These are phyloP conservation scores for Atopsyche davidsoni DNA, from an alignment of 1,140 invertebrate genomes.

Conservation along the genomic window DNA sequence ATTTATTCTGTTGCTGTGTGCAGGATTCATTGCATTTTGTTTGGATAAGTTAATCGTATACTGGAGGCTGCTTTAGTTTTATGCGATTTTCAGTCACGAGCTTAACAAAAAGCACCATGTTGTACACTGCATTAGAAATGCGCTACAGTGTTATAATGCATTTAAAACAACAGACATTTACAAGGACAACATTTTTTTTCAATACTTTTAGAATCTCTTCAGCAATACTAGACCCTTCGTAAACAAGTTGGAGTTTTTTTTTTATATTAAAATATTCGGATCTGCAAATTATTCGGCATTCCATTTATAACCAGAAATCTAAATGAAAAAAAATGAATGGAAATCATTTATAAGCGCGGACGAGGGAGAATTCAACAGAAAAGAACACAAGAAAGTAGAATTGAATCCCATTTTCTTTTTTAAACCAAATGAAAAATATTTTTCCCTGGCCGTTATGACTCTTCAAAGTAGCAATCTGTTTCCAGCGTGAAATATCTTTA, in stretches of 20 bases:
- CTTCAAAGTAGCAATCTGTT: slow-evolving; percentile 4
- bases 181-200: too few relatives aligned
- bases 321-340: slow-evolving; percentile 1
- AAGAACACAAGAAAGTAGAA: slow-evolving; percentile 1
- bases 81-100: too few relatives aligned
- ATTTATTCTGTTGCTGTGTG: slow-evolving; percentile 21
- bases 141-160: too few relatives aligned
- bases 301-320: background rate
- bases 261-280: slow-evolving; percentile 7
- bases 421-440: background rate
- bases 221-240: too few relatives aligned
- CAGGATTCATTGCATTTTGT: slow-evolving; percentile 11
- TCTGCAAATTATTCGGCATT: slow-evolving; percentile 4
- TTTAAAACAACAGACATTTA: too few relatives aligned
- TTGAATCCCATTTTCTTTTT: background rate
- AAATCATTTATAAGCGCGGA: slow-evolving; percentile 6
- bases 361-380: slow-evolving; percentile 3
- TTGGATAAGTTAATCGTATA: too few relatives aligned
- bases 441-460: background rate
- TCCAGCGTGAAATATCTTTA: background rate
- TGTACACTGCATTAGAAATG: too few relatives aligned
- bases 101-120: too few relatives aligned
- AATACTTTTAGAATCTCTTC: too few relatives aligned
- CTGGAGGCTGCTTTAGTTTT: too few relatives aligned
- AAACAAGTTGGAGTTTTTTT: too few relatives aligned